Base-by-base conservation (phyloP, 2,888 invertebrate genomes). In the Drosophila falleni region DNA sequence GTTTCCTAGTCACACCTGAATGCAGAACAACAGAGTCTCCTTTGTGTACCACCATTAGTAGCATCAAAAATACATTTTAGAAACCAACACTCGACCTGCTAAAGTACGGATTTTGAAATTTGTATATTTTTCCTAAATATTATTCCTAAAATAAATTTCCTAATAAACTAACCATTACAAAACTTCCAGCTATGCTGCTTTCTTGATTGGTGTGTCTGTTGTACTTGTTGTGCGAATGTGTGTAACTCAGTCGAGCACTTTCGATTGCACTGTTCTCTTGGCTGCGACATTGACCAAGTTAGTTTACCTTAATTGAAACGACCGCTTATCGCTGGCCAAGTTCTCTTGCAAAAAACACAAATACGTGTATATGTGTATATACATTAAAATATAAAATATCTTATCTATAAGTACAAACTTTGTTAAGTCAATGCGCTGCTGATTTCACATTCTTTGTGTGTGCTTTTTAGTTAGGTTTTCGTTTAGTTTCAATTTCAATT, bases 361-460 rank as follows among this genome's bases (percentile, higher is more conserved):
- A 23, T 62, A 11, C 26, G 26, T 29, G 35, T 50, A 74, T 23
- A 11, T 33, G 26, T 29, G 35, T 50, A 74, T 23, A 44, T 13
- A 53, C 23, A 19, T 49, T n/a, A n/a, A 19, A 49, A 41, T 15
- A 8, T 35, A 26, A 58, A 61, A 67, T 84, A 74, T 85, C 82
- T 87, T 87, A 82, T 87, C 87, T 66, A 60, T 59, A 15, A 56
- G 68, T 76, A 80, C 76, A 71, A 79, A 80, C 82, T 79, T 81
- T 64, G 79, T 58, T 65, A 44, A 74, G 61, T 71, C 79, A 78
- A 66, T 79, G 66, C 61, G 23, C 35, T 55, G 23, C 59, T 63
- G 23, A 37, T 51, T 61, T 58, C 41, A 62, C 44, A 46, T 44
- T 50, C 39, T 61, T 44, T 49, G 23, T 61, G 35, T 65, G 44